Evolutionary conservation across 2,888 invertebrate genomes (phyloP).

Genomic region (Nomada ruficornis): DNA sequence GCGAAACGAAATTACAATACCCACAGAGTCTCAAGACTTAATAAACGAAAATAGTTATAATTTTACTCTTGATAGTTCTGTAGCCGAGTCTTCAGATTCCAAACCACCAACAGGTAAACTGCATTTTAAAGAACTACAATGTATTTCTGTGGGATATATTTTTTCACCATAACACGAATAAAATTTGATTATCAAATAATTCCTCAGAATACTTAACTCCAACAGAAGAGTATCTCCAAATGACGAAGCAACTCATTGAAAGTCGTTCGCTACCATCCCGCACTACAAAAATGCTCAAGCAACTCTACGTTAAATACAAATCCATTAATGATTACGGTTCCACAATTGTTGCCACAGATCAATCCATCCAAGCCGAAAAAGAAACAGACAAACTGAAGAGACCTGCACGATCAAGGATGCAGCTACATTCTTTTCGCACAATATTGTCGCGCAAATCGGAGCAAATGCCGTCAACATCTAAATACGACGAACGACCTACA

Average conservation of each 20-base stretch:
- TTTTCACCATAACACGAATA: not conserved
- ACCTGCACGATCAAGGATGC: not conserved
- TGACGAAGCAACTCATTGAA: conserved; percentile 27
- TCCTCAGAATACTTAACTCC: not conserved
- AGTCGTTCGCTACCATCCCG: conserved; percentile 26
- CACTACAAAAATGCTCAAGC: conserved; percentile 1
- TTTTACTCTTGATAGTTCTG: not conserved
- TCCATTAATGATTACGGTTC: conserved; percentile 6
- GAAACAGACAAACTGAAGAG: conserved; percentile 2
- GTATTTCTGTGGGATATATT: too few species aligned
- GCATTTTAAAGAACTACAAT: not conserved
- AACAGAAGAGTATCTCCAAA: conserved; percentile 18
- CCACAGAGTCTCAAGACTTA: conserved; percentile 4
- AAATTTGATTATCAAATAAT: not conserved
- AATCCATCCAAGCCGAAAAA: not conserved
- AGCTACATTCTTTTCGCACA: not conserved
- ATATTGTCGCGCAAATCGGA: too few species aligned
- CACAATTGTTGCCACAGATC: not conserved
- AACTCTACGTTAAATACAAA: conserved; percentile 19
- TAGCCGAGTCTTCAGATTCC: not conserved
- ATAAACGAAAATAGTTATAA: not conserved
- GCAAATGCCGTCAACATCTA: not conserved
- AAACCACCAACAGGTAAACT: conserved; percentile 1
- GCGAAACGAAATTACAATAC: conserved; percentile 22
- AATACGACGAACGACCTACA: not conserved